phyloP scores from a whole-genome alignment of 2,113 vertebrate genomes.

The Microcebus jonahi region DNA sequence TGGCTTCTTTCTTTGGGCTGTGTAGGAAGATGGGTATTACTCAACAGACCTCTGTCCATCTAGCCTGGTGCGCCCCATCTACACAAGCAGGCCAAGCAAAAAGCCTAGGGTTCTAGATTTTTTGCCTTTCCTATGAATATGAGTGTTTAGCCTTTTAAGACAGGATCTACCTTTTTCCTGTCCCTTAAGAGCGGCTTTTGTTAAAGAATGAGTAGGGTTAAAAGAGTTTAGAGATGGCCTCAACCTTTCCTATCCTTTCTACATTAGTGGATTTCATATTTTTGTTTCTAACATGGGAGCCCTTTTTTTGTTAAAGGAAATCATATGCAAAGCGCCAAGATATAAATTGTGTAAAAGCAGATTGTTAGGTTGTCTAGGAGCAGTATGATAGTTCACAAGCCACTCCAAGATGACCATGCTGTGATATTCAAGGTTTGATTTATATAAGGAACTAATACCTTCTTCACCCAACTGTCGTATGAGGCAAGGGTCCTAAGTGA shows the following conservation, averaged over 20 bases:
- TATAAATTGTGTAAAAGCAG: not conserved
- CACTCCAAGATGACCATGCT: not conserved
- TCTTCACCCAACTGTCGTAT: not conserved
- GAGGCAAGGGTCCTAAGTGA: conserved; percentile 17
- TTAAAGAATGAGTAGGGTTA: not conserved
- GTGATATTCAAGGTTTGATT: not conserved
- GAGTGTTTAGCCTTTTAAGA: not conserved
- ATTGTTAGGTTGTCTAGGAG: not conserved
- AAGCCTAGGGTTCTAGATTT: not conserved
- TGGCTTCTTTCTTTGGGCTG: not conserved
- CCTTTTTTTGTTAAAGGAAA: conserved; percentile 24
- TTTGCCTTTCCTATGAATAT: not conserved
- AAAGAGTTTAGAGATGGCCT: not conserved
- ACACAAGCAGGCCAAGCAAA: not conserved
- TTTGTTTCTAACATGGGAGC: not conserved
- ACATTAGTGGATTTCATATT: conserved; percentile 6
- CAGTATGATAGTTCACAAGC: not conserved
- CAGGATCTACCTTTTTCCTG: conserved; percentile 1
- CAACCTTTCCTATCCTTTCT: not conserved
- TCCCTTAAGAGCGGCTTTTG: not conserved
- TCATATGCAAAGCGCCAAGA: not conserved
- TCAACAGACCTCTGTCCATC: not conserved
- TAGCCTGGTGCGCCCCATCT: not conserved
- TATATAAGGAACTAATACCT: not conserved
- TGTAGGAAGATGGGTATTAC: not conserved